These are phyloP conservation scores for Agriotes lineatus DNA, from an alignment of 2,888 invertebrate genomes.

Conservation along the genomic window DNA sequence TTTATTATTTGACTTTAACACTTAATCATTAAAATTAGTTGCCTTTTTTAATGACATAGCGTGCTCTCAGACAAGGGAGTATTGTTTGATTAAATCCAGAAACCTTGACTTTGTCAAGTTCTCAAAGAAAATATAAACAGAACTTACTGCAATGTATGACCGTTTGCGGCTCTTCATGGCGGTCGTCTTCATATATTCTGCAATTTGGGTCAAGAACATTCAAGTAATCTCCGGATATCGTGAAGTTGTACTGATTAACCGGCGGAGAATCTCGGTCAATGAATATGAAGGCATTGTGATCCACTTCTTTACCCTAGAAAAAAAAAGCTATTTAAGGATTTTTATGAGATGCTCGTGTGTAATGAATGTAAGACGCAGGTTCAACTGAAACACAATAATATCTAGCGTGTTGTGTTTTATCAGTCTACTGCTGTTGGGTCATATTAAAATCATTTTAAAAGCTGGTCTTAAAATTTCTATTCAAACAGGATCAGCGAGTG, in stretches of 20 bases:
- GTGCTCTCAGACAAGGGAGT: neutral
- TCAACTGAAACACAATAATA: too few relatives aligned
- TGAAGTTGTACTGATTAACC: conserved; percentile 64
- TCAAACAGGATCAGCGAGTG: too few relatives aligned
- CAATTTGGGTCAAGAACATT: conserved; percentile 63
- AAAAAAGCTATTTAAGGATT: conserved; percentile 23
- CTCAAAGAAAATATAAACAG: neutral
- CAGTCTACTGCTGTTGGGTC: too few relatives aligned
- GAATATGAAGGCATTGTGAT: conserved; percentile 61
- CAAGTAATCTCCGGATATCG: conserved; percentile 61
- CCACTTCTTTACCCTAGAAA: conserved; percentile 61
- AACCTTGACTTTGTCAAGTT: conserved; percentile 18
- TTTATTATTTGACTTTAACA: conserved; percentile 18
- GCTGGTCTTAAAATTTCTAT: too few relatives aligned
- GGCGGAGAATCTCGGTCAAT: conserved; percentile 64
- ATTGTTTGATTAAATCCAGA: neutral
- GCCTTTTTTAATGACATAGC: neutral
- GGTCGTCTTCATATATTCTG: conserved; percentile 58
- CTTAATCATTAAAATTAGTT: conserved; percentile 11
- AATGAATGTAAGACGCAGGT: too few relatives aligned
- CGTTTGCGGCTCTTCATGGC: conserved; percentile 54
- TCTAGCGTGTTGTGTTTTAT: too few relatives aligned
- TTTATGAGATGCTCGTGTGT: too few relatives aligned
- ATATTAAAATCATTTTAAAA: too few relatives aligned
- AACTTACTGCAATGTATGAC: conserved; percentile 60